Evolutionary conservation across 2,113 vertebrate genomes (phyloP).

Genomic region (Dasyornis broadbenti): DNA sequence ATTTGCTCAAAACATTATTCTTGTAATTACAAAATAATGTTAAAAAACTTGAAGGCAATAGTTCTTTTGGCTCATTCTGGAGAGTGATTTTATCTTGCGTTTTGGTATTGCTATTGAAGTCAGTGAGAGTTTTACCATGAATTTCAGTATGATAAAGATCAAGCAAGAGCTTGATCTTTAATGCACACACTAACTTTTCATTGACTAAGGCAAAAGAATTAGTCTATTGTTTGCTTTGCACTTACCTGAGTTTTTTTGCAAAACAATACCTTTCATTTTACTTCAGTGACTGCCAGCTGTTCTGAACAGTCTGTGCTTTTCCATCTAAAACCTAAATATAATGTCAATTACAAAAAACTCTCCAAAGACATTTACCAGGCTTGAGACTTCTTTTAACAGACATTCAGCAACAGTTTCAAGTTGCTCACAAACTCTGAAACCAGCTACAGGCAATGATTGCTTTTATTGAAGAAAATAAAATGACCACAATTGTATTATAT

Average conservation of each 20-base stretch:
- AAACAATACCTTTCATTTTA: slow-evolving; percentile 11
- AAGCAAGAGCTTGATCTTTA: not conserved
- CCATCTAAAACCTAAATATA: not conserved
- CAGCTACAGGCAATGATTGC: not conserved
- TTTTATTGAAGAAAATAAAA: slow-evolving; percentile 54
- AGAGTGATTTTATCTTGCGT: not conserved
- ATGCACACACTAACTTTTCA: not conserved
- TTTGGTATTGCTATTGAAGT: not conserved
- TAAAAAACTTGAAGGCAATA: not conserved
- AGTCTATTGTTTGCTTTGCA: not conserved
- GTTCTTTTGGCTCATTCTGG: not conserved
- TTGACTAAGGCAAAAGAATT: not conserved
- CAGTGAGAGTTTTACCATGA: not conserved
- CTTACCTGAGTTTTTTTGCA: not conserved
- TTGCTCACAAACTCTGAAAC: not conserved
- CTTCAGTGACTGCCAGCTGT: slow-evolving; percentile 9
- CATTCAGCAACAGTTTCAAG: not conserved
- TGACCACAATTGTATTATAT: slow-evolving; percentile 24
- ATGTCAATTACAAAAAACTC: not conserved
- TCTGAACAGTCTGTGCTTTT: not conserved
- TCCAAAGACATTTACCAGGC: not conserved
- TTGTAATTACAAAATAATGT: not conserved
- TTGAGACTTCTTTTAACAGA: slow-evolving; percentile 18
- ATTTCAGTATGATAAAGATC: not conserved
- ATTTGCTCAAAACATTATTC: not conserved